Base-by-base conservation (phyloP, 2,797 vertebrate species). In the Lithobates pipiens region DNA sequence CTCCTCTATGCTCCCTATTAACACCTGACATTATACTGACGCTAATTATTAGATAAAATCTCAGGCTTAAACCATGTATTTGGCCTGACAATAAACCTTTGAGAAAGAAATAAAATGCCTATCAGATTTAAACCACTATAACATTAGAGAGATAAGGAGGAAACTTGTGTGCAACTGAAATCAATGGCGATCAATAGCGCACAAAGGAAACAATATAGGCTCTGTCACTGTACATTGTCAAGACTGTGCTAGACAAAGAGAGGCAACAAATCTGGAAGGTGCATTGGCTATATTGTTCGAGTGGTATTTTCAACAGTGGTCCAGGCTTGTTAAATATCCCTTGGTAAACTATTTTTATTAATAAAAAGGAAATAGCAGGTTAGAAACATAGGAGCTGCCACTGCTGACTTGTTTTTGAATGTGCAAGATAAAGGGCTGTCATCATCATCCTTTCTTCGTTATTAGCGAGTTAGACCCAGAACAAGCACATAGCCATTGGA, bases 121-220 rank as follows among this genome's bases (percentile, higher is more conserved):
- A 46, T 83, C 85, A 71, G 16, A 15, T 71, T 71, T 71, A 23
- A 65, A 29, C 68, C 18, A 81, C 88, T 88, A 44, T 86, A 86
- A 76, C 76, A 84, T 84, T 81, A 84, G 85, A 79, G 83, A 88
- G 77, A 88, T 85, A 89, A 81, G 86, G 86, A 84, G 84, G 86
- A 89, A 82, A 90, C 90, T 86, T 85, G 86, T 57, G 34, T n/a
- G 79, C 83, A 77, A 65, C n/a, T 65, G 23, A 65, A 65, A 65
- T 65, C 61, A 65, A 65, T 65, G 67, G 27, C 25, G 23, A 79
- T 79, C 77, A 79, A 69, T 79, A 63, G 15, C 25, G 21, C 44
- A 79, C 70, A 71, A 39, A 36, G 32, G 34, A 80, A 36, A 29
- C 69, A 18, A 72, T 72, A 81, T 71, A 25, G 34, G n/a, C 15